These are phyloP conservation scores for Tachycineta bicolor DNA, from an alignment of 2,113 vertebrate species.

Conservation along the genomic window DNA sequence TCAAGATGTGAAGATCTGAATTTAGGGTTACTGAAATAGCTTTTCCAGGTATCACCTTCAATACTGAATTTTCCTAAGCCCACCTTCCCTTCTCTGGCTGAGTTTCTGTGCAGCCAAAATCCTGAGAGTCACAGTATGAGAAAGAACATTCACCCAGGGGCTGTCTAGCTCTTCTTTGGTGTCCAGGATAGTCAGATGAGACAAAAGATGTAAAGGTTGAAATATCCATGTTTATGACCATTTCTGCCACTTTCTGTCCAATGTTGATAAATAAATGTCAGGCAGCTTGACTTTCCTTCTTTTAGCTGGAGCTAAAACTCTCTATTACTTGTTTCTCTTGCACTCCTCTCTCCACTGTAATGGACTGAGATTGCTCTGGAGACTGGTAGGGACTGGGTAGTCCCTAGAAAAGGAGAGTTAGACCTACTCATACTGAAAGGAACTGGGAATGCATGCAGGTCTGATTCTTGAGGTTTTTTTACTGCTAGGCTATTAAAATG, in stretches of 20 bases:
- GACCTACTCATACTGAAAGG: background rate
- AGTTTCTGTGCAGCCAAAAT: background rate
- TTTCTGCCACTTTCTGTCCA: background rate
- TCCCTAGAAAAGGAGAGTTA: background rate
- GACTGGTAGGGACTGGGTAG: background rate
- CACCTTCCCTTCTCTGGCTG: background rate
- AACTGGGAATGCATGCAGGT: background rate
- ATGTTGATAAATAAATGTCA: background rate
- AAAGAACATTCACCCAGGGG: background rate
- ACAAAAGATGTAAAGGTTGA: background rate
- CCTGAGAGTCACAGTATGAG: background rate
- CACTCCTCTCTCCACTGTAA: background rate
- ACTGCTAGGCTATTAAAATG: background rate
- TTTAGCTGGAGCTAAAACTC: background rate
- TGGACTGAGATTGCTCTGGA: background rate
- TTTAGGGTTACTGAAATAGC: background rate
- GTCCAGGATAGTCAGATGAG: background rate
- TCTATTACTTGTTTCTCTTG: background rate
- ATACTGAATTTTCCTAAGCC: background rate
- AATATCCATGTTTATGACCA: background rate
- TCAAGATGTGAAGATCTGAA: background rate
- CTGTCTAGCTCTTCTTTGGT: background rate
- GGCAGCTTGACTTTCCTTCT: background rate
- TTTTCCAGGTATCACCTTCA: background rate
- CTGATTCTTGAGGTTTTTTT: background rate